Conservation (phyloP, 2,797 vertebrate species). For the Acipenser oxyrinchus region DNA sequence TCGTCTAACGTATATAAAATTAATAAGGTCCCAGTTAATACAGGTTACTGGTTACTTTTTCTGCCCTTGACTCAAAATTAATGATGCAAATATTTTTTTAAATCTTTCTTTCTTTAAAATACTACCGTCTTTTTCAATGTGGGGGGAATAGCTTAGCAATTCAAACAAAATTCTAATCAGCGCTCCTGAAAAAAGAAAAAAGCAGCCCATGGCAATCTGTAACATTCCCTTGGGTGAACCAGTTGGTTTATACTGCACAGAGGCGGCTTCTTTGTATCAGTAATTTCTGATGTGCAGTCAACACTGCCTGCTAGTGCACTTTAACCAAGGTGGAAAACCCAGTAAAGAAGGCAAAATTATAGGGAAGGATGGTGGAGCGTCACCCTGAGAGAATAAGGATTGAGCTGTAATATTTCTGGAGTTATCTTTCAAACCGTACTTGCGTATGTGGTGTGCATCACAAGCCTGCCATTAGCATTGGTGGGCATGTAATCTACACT, state of each 20-base stretch:
- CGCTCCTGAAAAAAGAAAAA: neutral
- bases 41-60: too few relatives aligned
- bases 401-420: neutral
- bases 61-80: too few relatives aligned
- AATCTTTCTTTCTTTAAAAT: too few relatives aligned
- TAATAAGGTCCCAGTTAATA: too few relatives aligned
- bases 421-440: neutral
- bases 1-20: too few relatives aligned
- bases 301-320: neutral
- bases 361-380: neutral
- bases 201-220: too few relatives aligned
- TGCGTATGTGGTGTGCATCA: neutral
- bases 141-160: too few relatives aligned
- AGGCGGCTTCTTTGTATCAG: neutral
- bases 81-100: too few relatives aligned
- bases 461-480: neutral
- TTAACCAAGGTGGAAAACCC: constrained; percentile 3
- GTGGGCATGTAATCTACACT: neutral
- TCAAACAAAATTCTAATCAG: too few relatives aligned
- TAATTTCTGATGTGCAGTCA: neutral
- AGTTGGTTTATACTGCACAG: neutral
- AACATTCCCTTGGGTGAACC: neutral
- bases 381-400: neutral
- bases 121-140: too few relatives aligned
- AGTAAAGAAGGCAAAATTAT: too few relatives aligned